Conservation (phyloP, 2,113 vertebrate species). For the Calidris pugnax region DNA sequence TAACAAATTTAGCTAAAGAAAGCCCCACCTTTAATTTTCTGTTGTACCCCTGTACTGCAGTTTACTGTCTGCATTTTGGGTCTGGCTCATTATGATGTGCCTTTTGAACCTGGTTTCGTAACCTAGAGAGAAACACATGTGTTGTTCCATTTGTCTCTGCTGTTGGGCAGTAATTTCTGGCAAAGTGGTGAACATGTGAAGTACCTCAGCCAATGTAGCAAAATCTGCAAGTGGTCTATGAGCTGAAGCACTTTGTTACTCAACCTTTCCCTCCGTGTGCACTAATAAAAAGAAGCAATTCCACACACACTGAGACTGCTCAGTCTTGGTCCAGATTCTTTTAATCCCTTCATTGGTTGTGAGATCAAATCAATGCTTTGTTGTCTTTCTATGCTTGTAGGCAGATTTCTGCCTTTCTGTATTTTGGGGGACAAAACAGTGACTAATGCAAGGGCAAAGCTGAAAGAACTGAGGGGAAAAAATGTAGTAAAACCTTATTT, state of each 20-base stretch:
- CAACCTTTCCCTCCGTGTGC: neutral
- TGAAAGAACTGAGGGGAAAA: neutral
- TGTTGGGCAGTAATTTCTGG: neutral
- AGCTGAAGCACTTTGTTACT: neutral
- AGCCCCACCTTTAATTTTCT: neutral
- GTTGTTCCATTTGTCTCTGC: neutral
- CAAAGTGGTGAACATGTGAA: neutral
- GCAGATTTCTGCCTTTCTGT: neutral
- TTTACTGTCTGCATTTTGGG: neutral
- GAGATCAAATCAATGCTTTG: neutral
- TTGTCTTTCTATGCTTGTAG: neutral
- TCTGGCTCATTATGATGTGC: neutral
- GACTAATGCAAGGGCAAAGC: neutral
- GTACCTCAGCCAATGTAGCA: neutral
- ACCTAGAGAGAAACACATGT: neutral
- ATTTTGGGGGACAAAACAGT: neutral
- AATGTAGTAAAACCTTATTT: neutral
- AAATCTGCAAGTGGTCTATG: neutral
- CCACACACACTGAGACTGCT: neutral
- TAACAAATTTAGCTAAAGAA: neutral
- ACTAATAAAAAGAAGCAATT: neutral
- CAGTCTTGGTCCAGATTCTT: neutral
- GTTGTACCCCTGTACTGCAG: neutral
- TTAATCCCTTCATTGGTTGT: neutral
- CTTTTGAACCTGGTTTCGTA: neutral